Percentiles rank a stretch among this genome's conserved stretches.
phyloP scores from a whole-genome alignment of 2,888 invertebrate genomes.

The Dryomyza anilis region DNA sequence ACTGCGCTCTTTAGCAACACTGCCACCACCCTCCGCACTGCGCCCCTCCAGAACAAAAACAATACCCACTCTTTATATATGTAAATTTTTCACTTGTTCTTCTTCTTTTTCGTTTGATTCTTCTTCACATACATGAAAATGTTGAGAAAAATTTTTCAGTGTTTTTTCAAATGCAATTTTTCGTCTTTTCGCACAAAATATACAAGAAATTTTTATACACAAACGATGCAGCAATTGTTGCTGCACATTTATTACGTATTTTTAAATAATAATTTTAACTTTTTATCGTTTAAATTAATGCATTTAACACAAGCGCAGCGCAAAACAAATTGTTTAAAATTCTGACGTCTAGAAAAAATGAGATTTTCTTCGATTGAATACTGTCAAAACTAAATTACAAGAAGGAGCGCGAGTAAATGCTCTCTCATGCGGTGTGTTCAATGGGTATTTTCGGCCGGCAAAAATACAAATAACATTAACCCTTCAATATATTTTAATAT shows the following conservation, averaged over 20 bases:
- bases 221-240: constrained; percentile 15
- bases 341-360: constrained; percentile 20
- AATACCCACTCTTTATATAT: neutral
- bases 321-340: constrained; percentile 11
- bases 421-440: no score
- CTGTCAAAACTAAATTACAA: constrained; percentile 13
- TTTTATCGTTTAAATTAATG: constrained; percentile 26
- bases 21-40: neutral
- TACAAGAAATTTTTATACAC: constrained; percentile 23
- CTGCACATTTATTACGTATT: constrained; percentile 24
- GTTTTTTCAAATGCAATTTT: constrained; percentile 30
- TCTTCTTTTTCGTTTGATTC: constrained; percentile 4
- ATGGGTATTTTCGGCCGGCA: no score
- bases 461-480: constrained; percentile 12
- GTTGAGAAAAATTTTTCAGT: neutral
- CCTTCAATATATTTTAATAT: neutral
- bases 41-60: neutral
- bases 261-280: constrained; percentile 26
- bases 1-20: neutral
- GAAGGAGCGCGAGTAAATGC: no score
- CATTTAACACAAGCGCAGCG: constrained; percentile 14
- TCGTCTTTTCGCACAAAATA: constrained; percentile 8
- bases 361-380: constrained; percentile 16
- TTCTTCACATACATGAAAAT: neutral
- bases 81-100: constrained; percentile 3